Percentiles rank a stretch among this genome's conserved stretches.
Evolutionary conservation across 2,113 vertebrate genomes (phyloP).

Genomic region (Ciconia stormi): DNA sequence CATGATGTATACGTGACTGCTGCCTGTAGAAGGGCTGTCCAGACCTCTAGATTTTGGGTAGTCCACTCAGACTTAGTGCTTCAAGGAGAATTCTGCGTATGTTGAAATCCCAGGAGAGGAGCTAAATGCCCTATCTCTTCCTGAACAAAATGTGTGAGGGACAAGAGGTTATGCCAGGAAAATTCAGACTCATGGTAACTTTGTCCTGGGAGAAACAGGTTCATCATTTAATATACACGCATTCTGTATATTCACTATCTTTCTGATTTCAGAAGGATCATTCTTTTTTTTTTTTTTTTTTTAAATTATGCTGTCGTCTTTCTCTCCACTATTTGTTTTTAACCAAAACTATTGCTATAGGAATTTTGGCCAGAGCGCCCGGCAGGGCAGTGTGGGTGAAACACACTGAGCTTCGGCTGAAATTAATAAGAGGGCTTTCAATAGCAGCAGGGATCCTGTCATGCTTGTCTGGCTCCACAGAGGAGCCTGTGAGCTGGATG

Average conservation of each 20-base stretch:
- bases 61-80: neutral
- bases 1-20: fast-evolving
- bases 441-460: neutral
- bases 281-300: neutral
- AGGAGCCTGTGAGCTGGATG: neutral
- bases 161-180: neutral
- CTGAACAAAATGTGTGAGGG: neutral
- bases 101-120: neutral
- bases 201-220: neutral
- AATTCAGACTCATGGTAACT: neutral
- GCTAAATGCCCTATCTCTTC: neutral
- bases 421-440: neutral
- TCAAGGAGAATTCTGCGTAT: neutral
- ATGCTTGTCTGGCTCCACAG: neutral
- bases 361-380: neutral
- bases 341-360: neutral
- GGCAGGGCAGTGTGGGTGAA: neutral
- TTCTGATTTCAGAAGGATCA: neutral
- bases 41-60: neutral
- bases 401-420: neutral
- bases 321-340: neutral
- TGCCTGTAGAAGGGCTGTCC: neutral
- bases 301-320: neutral
- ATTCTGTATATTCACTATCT: neutral
- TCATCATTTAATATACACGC: neutral